Conservation (phyloP, 2,113 vertebrate species). For the Oncorhynchus nerka region DNA sequence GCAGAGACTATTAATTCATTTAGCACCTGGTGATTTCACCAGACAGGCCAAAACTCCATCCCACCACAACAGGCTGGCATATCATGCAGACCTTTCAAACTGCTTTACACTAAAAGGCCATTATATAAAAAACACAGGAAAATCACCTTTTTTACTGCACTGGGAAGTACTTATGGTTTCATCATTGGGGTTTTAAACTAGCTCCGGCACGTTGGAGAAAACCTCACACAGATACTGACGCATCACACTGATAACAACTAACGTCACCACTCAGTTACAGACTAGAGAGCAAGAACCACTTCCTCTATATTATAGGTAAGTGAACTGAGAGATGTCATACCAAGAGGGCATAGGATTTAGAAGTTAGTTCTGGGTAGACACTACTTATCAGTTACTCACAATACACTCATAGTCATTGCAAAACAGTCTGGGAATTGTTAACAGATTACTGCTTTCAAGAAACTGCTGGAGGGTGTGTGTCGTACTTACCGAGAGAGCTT, state of each 20-base stretch:
- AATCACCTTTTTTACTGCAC: no score
- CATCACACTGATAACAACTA: conserved; percentile 6
- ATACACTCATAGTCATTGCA: background rate
- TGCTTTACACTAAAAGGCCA: no score
- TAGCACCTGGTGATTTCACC: no score
- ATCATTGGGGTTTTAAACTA: conserved; percentile 11
- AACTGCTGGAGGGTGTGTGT: background rate
- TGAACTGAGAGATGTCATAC: background rate
- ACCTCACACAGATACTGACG: conserved; percentile 5
- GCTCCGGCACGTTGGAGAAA: background rate
- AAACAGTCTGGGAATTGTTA: background rate
- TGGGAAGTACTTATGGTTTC: conserved; percentile 5
- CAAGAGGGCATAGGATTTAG: background rate
- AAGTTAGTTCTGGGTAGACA: background rate
- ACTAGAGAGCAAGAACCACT: background rate
- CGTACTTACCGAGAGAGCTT: conserved; percentile 76
- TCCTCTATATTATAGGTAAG: background rate
- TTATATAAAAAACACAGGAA: no score
- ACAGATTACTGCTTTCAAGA: background rate
- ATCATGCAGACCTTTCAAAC: no score
- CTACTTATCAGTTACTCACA: no score
- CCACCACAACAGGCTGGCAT: no score
- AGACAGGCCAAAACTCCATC: no score
- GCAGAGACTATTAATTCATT: no score
- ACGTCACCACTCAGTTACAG: background rate